These are phyloP conservation scores for Plutella xylostella DNA, from an alignment of 2,888 invertebrate genomes.

Conservation along the genomic window DNA sequence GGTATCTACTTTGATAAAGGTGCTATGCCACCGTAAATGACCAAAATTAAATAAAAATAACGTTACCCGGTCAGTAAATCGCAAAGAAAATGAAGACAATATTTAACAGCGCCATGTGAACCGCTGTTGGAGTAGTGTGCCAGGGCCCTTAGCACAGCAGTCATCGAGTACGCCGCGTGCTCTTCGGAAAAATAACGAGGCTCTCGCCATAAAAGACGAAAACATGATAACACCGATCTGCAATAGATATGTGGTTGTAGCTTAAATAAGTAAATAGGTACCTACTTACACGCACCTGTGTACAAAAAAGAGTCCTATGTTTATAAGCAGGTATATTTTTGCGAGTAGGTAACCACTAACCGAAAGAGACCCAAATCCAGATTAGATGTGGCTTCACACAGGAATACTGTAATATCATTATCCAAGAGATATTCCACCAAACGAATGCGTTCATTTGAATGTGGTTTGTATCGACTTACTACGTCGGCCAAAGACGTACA, in stretches of 20 bases:
- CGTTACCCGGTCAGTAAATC: slow-evolving; percentile 56
- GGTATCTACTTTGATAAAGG: too few relatives aligned
- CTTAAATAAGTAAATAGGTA: not conserved
- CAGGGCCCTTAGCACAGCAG: slow-evolving; percentile 42
- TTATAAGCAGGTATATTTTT: not conserved
- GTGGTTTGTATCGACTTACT: slow-evolving; percentile 36
- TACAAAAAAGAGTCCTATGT: too few relatives aligned
- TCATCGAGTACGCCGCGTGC: slow-evolving; percentile 44
- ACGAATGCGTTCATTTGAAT: slow-evolving; percentile 34
- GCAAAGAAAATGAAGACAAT: slow-evolving; percentile 47
- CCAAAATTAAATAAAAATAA: too few relatives aligned
- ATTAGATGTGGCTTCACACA: slow-evolving; percentile 57
- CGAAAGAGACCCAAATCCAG: slow-evolving; percentile 50
- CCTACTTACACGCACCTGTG: too few relatives aligned
- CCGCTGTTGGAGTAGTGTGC: slow-evolving; percentile 41
- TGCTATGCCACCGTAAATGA: too few relatives aligned
- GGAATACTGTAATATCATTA: slow-evolving; percentile 53
- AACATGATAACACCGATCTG: slow-evolving; percentile 40
- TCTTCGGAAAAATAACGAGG: slow-evolving; percentile 45
- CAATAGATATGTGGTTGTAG: not conserved
- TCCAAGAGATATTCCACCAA: slow-evolving; percentile 49
- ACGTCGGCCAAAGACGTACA: slow-evolving; percentile 52
- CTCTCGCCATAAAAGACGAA: slow-evolving; percentile 42
- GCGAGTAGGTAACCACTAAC: slow-evolving; percentile 22
- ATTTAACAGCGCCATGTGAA: slow-evolving; percentile 34